Base-by-base conservation (phyloP, 2,113 vertebrate genomes). In the Poeciliopsis turrubarensis region DNA sequence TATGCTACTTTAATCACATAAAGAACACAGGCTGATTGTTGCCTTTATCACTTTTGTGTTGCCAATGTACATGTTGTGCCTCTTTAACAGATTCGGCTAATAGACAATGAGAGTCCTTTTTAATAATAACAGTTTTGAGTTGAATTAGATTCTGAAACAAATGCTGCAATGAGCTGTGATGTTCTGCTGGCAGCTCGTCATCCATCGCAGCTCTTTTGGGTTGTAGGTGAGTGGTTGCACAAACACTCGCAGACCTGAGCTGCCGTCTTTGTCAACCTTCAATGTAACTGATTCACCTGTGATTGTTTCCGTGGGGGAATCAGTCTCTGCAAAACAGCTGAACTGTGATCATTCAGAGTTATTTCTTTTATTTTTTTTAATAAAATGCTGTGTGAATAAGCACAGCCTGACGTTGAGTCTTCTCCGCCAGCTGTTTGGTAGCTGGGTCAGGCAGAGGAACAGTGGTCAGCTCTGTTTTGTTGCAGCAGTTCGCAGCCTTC, bases 371-470 rank as follows among this genome's bases (percentile, higher is more conserved):
- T 37, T 37, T 2, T 2, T 10, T 10, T 11, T 0, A 8, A 37
- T 37, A 11, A 37, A 37, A 37, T 37, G 34, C 10, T 68, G 32
- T 51, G 41, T 74, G 68, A 68, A 15, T 19, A n/a, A 71, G 30
- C 80, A 37, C 47, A 30, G 27, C 60, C 70, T 39, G 66, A 64
- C 37, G 30, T 14, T 9, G 60, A 30, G 44, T 25, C 39, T 41
- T 73, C 32, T 70, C 73, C 64, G 5, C 62, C 71, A 75, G 82
- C 72, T 86, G 79, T 15, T 77, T 51, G 65, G 57, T 15, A 2
- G 34, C 37, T 26, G 64, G 41, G 17, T 17, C 19, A 61, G 27
- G 51, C 70, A 65, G 65, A 72, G 37, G 31, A 70, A 68, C 19
- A 19, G 44, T 47, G 44, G 17, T 47, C 17, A 2, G 17, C 44